Conservation (phyloP, 2,797 vertebrate species). For the Phoxinus dragarum region DNA sequence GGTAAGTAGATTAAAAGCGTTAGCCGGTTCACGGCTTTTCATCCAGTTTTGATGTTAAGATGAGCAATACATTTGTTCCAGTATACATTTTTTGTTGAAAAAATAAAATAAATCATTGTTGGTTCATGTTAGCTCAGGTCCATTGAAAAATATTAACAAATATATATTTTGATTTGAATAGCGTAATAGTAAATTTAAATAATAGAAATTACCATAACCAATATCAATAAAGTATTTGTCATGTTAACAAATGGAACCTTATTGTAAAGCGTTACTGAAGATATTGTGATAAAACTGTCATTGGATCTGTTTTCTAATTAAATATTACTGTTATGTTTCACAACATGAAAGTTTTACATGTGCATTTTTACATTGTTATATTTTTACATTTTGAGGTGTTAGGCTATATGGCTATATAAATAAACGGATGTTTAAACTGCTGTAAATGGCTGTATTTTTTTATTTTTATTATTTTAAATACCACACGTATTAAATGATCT, state of each 20-base stretch:
- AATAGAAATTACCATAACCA: neutral
- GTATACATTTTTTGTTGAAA: neutral
- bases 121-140: neutral
- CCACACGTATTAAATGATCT: neutral
- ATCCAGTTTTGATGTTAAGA: neutral
- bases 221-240: neutral
- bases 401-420: neutral
- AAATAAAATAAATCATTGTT: neutral
- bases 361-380: neutral
- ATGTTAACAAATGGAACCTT: neutral
- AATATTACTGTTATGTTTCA: neutral
- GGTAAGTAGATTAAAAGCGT: neutral
- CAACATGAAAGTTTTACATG: neutral
- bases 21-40: neutral
- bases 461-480: neutral
- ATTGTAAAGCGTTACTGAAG: neutral
- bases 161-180: neutral
- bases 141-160: neutral
- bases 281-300: neutral
- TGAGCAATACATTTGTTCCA: neutral
- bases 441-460: neutral
- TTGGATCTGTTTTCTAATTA: neutral
- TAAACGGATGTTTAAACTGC: conserved; percentile 2
- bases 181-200: neutral
- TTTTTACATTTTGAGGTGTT: neutral